Percentiles rank a stretch among this genome's conserved stretches.
Conservation (phyloP, 2,888 invertebrate species). For the Monopis laevigella region DNA sequence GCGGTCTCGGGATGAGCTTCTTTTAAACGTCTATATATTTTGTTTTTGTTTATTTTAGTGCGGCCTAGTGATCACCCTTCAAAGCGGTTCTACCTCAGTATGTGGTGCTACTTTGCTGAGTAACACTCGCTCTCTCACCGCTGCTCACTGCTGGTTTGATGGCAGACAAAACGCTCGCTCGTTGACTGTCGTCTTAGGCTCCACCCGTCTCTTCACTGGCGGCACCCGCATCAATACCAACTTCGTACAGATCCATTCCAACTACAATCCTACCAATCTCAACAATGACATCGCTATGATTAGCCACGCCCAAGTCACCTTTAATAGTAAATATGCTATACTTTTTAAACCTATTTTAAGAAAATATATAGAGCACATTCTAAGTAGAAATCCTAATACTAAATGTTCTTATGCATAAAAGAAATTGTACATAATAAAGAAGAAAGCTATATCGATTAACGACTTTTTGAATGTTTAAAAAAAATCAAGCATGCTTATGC, state of each 20-base stretch:
- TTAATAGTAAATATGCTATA: constrained; percentile 8
- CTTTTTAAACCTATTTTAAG: no score
- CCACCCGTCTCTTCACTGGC: constrained; percentile 10
- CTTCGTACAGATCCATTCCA: constrained; percentile 4
- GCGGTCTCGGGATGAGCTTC: no score
- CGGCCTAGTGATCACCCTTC: constrained; percentile 12
- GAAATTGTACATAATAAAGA: no score
- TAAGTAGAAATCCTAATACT: no score
- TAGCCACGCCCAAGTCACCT: neutral
- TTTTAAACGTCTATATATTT: no score
- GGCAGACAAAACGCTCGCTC: constrained; percentile 9
- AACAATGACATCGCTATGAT: constrained; percentile 13
- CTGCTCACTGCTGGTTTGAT: constrained; percentile 15
- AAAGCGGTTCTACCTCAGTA: constrained; percentile 9
- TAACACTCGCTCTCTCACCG: constrained; percentile 11
- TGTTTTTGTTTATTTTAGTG: constrained; percentile 12
- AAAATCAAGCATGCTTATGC: no score
- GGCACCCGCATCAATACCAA: constrained; percentile 11
- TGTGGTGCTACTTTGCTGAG: constrained; percentile 13
- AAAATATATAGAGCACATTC: no score
- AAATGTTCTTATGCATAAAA: no score
- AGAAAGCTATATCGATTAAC: no score
- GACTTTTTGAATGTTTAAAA: no score
- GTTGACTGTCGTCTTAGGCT: constrained; percentile 11
- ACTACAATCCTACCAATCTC: constrained; percentile 8